Evolutionary conservation across 2,113 vertebrate species (phyloP), one percentile per base, ranked within the genome.

Genomic region (Aspiorhynchus laticeps): DNA sequence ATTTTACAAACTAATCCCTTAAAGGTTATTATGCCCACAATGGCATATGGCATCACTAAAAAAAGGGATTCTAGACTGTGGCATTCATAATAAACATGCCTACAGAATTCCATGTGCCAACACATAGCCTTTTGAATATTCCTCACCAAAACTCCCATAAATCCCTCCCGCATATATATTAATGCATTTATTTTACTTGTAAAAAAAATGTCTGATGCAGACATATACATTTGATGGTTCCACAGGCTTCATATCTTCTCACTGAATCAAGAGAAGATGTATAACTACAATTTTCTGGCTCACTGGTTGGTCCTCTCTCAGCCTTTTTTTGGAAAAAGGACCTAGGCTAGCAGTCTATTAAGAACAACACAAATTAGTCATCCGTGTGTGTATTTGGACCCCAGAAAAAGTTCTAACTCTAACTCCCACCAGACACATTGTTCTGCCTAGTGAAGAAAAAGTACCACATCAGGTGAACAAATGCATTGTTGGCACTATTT

Each of bases 311-410:
- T 48, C 43, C 9, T 74, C 41, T 74, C 1, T 12, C 36, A 73
- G 10, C 69, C 19, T 73, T 48, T 75, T 67, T 67, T 43, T 7
- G 73, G 11, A 36, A 63, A 61, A 80, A 31, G 51, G 9, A 15
- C 51, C 28, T 14, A 33, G 77, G 10, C 77, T 14, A 38, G 33
- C 78, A 56, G 76, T 84, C 83, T 84, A 48, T 74, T 31, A 53
- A 75, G 31, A 76, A 51, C 73, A 85, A 85, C 53, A 67, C 43
- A 71, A 56, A 80, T 80, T 71, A 80, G n/a, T 63, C 56, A 61
- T 63, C 53, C 5, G 19, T 38, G 77, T 61, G 51, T 33, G 15
- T 56, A 28, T 79, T 3, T 56, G 74, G 41, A 51, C 7, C 31
- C 48, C 24, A 61, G 33, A 41, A 63, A 81, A 80, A 81, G 36